Conservation (phyloP, 1,140 invertebrate genomes). For the Lepidurus packardi region DNA sequence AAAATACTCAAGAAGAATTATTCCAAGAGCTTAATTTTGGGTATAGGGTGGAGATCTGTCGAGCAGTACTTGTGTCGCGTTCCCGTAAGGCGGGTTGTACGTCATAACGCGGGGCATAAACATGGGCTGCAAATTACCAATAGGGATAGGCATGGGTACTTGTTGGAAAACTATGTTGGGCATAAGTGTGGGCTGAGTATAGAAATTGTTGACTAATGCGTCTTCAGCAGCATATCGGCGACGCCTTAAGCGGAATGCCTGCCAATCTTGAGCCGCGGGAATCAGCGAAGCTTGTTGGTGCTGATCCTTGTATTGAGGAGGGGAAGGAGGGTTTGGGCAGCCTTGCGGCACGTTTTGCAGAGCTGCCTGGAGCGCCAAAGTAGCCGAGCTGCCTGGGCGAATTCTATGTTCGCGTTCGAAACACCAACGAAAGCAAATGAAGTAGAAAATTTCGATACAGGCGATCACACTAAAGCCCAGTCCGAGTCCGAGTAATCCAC, state of each 20-base stretch:
- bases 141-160: background rate
- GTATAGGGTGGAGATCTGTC: no score
- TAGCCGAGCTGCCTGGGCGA: background rate
- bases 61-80: no score
- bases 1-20: no score
- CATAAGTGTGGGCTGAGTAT: background rate
- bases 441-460: slow-evolving; percentile 31
- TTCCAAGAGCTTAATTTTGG: no score
- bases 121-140: background rate
- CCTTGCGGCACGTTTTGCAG: background rate
- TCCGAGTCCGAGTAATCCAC: slow-evolving; percentile 30
- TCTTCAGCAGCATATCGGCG: background rate
- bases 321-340: background rate
- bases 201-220: background rate
- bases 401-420: background rate
- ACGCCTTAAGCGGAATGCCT: background rate
- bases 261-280: background rate
- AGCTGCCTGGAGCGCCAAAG: slow-evolving; percentile 11
- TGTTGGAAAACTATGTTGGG: background rate
- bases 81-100: background rate
- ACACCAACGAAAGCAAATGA: slow-evolving; percentile 32
- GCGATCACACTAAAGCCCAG: slow-evolving; percentile 33
- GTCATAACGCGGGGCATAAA: background rate
- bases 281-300: background rate
- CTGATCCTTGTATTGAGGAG: background rate